A percentile compares a stretch with the other conserved stretches of the same genome.
These are phyloP conservation scores for Acanthacorydalis orientalis DNA, from an alignment of 2,888 invertebrate genomes.

Conservation along the genomic window DNA sequence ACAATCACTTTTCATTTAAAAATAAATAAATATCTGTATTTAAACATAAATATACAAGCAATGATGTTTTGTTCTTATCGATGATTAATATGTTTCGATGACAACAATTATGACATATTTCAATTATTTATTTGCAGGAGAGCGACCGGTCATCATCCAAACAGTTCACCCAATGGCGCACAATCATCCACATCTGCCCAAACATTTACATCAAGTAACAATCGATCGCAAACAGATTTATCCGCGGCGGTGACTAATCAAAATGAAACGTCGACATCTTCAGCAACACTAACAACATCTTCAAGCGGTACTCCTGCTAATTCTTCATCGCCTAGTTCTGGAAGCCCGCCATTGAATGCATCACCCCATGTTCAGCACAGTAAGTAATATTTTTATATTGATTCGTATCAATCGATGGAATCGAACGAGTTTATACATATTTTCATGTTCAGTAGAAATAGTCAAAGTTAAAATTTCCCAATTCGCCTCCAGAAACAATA, in stretches of 20 bases:
- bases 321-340: background rate
- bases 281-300: too few relatives aligned
- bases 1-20: too few relatives aligned
- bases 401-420: too few relatives aligned
- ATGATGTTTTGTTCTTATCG: too few relatives aligned
- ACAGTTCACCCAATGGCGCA: slow-evolving; percentile 20
- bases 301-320: background rate
- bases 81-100: too few relatives aligned
- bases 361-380: background rate
- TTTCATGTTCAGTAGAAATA: too few relatives aligned
- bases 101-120: background rate
- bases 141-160: slow-evolving; percentile 14
- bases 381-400: too few relatives aligned
- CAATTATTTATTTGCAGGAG: slow-evolving; percentile 1
- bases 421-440: too few relatives aligned
- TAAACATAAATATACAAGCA: too few relatives aligned
- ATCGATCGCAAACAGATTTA: slow-evolving; percentile 7
- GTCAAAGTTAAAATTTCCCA: too few relatives aligned
- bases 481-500: too few relatives aligned
- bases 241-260: background rate
- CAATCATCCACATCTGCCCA: slow-evolving; percentile 19
- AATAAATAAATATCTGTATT: too few relatives aligned
- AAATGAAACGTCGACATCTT: background rate
- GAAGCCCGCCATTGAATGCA: background rate
- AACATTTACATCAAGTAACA: slow-evolving; percentile 9